Base-by-base conservation (phyloP, 1,140 invertebrate species). In the Drosophila repleta region DNA sequence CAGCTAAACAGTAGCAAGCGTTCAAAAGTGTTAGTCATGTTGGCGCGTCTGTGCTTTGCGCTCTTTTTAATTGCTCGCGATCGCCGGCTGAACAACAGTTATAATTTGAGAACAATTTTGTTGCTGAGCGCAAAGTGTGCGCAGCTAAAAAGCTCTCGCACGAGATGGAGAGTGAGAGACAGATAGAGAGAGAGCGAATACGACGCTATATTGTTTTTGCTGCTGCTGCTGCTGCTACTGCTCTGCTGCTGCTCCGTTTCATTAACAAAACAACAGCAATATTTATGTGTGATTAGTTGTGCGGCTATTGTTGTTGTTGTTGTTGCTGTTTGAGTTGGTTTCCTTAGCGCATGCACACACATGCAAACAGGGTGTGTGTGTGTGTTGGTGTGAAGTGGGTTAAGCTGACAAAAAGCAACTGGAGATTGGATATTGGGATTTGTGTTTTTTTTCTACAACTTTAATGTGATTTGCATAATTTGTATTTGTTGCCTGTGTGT, bases 181-280 rank as follows among this genome's bases (percentile, higher is more conserved):
- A 29, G n/a, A 51, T 13, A 32, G 49, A 13, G 49, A 3, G 15
- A 32, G n/a, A 51, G 24, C n/a, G 10, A 11, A 11, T 7, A 6
- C 13, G 10, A 7, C 49, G 49, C 49, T 52, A 7, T 56, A 45
- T 18, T 61, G 17, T 43, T 64, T 55, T 65, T 61, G 29, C 51
- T 81, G 39, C 63, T 49, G 4, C 18, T 52, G 13, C 46, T 66
- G 70, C 18, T 69, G 5, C 29, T 63, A 26, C 46, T 63, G 70
- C 18, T 69, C 17, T 68, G 3, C 29, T 63, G 39, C 46, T 63
- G 70, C 18, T 69, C 18, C 63, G 58, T 85, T 85, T 85, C 81
- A 85, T 85, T 87, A 85, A 85, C 77, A 87, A 87, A 87, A 88
- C 82, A 87, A 74, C 71, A 80, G 70, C 67, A 82, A 87, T 79